Evolutionary conservation across 2,113 vertebrate genomes (phyloP), one percentile per base, ranked within the genome.

Genomic region (Alethe diademata): DNA sequence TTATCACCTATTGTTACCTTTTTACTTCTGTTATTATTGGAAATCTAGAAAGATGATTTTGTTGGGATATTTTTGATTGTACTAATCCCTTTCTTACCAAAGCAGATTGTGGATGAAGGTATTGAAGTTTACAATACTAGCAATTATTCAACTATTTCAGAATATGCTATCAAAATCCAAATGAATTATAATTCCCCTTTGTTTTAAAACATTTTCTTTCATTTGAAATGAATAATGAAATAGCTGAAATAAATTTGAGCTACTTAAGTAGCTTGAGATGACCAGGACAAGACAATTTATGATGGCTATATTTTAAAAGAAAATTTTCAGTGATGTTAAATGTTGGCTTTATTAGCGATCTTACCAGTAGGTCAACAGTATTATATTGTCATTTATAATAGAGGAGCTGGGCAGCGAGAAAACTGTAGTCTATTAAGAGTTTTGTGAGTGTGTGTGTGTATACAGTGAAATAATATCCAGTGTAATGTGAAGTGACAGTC

Each of bases 401-500:
- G 95, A 97, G 95, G 93, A 98, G 93, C 95, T 93, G 98, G 97
- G 96, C 96, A 97, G 96, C 11, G 91, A 74, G 94, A 96, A 96
- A 97, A 97, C 98, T 96, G 95, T 97, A 97, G 97, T 98, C 98
- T 97, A 97, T 98, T 98, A 98, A 97, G 97, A 97, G 96, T 98
- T 97, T 83, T 97, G 97, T 97, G 97, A 95, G 96, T 96, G 96
- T 97, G 91, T 95, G 57, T 97, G 98, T 98, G 97, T 98, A 97
- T 96, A 98, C 97, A 97, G 96, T 97, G 98, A 98, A 99, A 98
- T 98, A 95, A 98, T 98, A 98, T 98, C 96, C 94, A 96, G 97
- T 97, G 97, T 99, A 98, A 99, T 98, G 97, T 96, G 97, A 98
- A 98, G 97, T 98, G 98, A 99, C 98, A 98, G 98, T 98, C 98